Base-by-base conservation (phyloP, 2,888 invertebrate species). In the Mesopsocus fuscifrons region DNA sequence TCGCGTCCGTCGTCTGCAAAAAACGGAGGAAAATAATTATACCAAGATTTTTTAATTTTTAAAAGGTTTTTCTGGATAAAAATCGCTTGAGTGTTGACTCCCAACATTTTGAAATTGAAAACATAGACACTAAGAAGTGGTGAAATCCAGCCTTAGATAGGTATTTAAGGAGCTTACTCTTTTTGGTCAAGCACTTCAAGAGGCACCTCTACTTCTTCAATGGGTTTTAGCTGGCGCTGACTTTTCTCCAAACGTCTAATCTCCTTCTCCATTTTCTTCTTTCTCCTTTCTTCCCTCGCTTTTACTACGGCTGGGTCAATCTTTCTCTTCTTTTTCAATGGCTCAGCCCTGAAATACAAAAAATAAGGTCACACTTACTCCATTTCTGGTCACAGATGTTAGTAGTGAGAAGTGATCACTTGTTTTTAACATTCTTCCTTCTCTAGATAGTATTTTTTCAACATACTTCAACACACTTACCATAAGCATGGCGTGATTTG, bases 241-340 rank as follows among this genome's bases (percentile, higher is more conserved):
- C 76, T 73, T 57, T 77, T 88, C 57, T 88, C 77, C 46, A 95
- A 60, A 49, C 75, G 68, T 41, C 79, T 67, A 49, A 95, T 92
- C 57, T 77, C 78, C 57, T 87, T 92, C 57, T 91, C 91, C 2
- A 97, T 50, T 59, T 78, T 87, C 55, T 72, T 84, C 49, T 75
- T 76, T 48, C 70, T 79, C 41, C 87, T 72, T 0, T 85, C 84
- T 56, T 91, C 88, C 52, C 88, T 70, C 13, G 77, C 76, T 57
- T 76, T 79, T 0, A 88, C 50, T 22, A 94, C 63, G 3, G 71
- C 71, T 2, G 89, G 88, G 61, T 94, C 91, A 1, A 87, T 42
- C 55, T 72, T 77, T 57, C 78, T 89, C 62, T 87, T 92, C 59
- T 83, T 92, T 59, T 88, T 92, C 56, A 92, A 57, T 2, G 92